Percentiles rank a stretch among this genome's conserved stretches.
Conservation (phyloP, 2,113 vertebrate genomes). For the Forbesichthys agassizii region DNA sequence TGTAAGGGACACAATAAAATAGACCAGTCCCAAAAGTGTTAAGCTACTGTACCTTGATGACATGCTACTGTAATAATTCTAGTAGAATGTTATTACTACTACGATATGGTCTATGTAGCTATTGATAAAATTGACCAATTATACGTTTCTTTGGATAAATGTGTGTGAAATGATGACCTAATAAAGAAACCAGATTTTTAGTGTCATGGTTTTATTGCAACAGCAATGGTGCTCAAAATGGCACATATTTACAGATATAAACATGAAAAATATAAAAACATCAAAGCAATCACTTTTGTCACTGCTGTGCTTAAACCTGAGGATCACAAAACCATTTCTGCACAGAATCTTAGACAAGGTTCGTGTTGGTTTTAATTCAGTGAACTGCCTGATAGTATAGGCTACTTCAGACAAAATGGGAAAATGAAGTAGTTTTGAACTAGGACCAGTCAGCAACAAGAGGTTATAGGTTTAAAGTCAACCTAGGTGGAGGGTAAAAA, state of each 20-base stretch:
- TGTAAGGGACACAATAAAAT: too few relatives aligned
- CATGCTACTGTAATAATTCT: too few relatives aligned
- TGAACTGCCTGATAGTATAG: not conserved
- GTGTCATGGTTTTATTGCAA: conserved; percentile 67
- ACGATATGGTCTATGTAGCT: too few relatives aligned
- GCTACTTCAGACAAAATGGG: conserved; percentile 9
- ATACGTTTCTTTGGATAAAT: too few relatives aligned
- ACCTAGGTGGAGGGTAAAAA: conserved; percentile 41
- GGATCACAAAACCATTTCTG: conserved; percentile 44
- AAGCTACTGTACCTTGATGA: too few relatives aligned
- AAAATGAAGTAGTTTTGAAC: conserved; percentile 29
- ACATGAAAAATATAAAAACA: conserved; percentile 65
- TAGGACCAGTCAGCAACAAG: conserved; percentile 32
- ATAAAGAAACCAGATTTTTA: not conserved
- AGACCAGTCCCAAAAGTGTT: too few relatives aligned
- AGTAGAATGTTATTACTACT: too few relatives aligned
- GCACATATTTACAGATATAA: conserved; percentile 66
- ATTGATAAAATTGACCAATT: too few relatives aligned
- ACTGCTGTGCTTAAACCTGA: conserved; percentile 69
- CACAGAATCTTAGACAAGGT: not conserved
- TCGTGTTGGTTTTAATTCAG: not conserved
- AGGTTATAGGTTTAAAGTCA: conserved; percentile 42
- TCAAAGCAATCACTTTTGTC: conserved; percentile 49
- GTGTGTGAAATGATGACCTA: too few relatives aligned
- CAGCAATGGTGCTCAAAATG: conserved; percentile 67